Conservation (phyloP, 2,888 invertebrate genomes). For the Subacronicta megacephala region DNA sequence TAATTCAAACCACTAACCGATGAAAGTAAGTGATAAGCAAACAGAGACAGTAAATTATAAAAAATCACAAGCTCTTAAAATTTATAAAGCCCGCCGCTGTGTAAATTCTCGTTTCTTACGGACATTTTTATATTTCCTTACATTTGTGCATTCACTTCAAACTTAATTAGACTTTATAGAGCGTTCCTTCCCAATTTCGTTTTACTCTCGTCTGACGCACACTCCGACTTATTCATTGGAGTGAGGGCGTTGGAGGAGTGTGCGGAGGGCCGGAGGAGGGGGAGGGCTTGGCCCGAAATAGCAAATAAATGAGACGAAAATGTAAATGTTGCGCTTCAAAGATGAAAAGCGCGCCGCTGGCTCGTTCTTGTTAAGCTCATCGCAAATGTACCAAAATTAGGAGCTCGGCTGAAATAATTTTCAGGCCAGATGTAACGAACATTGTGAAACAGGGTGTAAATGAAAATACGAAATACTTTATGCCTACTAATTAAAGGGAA, state of each 20-base stretch:
- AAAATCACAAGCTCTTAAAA: constrained; percentile 37
- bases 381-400: constrained; percentile 89
- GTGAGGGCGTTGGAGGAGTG: constrained; percentile 72
- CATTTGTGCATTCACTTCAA: constrained; percentile 87
- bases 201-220: constrained; percentile 86
- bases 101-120: constrained; percentile 76
- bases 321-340: constrained; percentile 90
- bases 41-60: constrained; percentile 41
- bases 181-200: constrained; percentile 89
- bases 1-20: constrained; percentile 33
- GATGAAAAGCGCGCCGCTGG: constrained; percentile 88
- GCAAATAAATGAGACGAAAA: constrained; percentile 90
- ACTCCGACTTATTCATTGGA: constrained; percentile 87
- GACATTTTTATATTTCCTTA: constrained; percentile 84
- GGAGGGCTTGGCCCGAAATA: constrained; percentile 85
- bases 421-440: constrained; percentile 82
- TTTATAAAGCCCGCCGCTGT: constrained; percentile 56
- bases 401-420: constrained; percentile 86
- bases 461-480: constrained; percentile 64
- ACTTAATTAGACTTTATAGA: constrained; percentile 90
- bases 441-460: constrained; percentile 61
- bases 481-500: constrained; percentile 62
- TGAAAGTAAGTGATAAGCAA: constrained; percentile 33
- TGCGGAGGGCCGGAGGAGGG: constrained; percentile 61
- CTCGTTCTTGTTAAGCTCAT: constrained; percentile 87